phyloP scores from a whole-genome alignment of 2,888 invertebrate genomes.

The Phytoseiulus persimilis region DNA sequence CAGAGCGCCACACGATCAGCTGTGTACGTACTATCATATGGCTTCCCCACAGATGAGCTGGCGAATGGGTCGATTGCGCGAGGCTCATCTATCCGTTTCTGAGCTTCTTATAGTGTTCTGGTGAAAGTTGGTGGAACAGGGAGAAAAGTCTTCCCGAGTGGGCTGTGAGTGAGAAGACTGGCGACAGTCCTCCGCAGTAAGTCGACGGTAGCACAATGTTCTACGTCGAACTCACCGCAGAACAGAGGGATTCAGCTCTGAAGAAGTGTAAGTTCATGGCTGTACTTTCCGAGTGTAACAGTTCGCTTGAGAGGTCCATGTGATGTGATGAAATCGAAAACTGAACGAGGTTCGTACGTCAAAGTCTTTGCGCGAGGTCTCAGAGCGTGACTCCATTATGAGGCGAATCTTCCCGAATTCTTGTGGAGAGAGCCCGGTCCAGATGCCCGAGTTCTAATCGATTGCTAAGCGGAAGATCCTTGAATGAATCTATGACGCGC shows the following conservation, averaged over 20 bases:
- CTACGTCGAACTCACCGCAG: constrained; percentile 6
- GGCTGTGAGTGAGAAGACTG: not conserved
- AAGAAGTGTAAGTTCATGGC: not conserved
- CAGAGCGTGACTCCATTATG: not conserved
- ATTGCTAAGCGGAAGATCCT: not conserved
- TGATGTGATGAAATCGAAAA: too few species aligned
- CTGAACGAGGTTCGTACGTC: not conserved
- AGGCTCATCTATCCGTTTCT: not conserved
- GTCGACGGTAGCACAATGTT: not conserved
- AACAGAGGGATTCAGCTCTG: not conserved
- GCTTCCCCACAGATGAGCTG: not conserved
- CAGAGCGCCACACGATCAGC: not conserved
- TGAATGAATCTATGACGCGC: not conserved
- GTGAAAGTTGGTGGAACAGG: not conserved
- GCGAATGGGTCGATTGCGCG: not conserved
- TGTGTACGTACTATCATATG: not conserved
- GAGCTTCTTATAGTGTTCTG: not conserved
- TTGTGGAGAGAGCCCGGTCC: not conserved
- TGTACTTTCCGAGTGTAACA: too few species aligned
- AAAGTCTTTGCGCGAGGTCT: not conserved
- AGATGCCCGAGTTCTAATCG: too few species aligned
- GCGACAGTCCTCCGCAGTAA: not conserved
- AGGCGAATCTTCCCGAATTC: not conserved
- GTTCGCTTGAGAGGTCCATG: too few species aligned
- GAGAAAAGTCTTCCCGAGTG: not conserved